Base-by-base conservation (phyloP, 2,113 vertebrate genomes). In the Hemicordylus capensis region DNA sequence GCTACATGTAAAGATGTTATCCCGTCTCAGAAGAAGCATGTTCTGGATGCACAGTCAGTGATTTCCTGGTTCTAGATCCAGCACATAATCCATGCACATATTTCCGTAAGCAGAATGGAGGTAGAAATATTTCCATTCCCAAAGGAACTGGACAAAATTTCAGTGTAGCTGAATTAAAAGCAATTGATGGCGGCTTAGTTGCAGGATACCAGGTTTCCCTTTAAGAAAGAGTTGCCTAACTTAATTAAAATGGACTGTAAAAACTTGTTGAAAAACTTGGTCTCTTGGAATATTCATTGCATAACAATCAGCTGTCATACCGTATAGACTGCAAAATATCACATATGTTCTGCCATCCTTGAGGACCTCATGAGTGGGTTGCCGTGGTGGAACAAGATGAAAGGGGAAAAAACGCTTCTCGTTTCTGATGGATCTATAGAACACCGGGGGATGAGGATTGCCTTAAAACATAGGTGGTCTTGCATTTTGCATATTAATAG, bases 191-290 rank as follows among this genome's bases (percentile, higher is more conserved):
- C 4, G 6, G 46, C 4, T 37, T 67, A 78, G 31, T 70, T 48
- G 20, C 67, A 42, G 26, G 69, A 78, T 0, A 0, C 6, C 1
- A 46, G 0, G 0, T 37, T 28, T 82, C 72, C 83, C 3, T 66
- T 44, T 19, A 76, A 76, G 80, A 88, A 69, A 19, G 1, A n/a
- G 75, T 4, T 12, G 61, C 46, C 24, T 39, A 8, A 4, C 31
- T 39, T 0, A 44, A 83, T 80, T 74, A 61, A 85, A 37, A 37
- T 11, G 0, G 81, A 19, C 75, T 59, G 1, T 15, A 85, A 85
- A 76, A 80, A 11, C 8, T 4, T 54, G 2, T 7, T 66, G 10
- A 76, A 77, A 17, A 85, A 4, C 31, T 70, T 59, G n/a, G 34
- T 2, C 24, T 64, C 73, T 51, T 48, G 0, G 1, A 51, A 10